Conservation (phyloP, 2,888 invertebrate species). For the Drosophila setosimentum region DNA sequence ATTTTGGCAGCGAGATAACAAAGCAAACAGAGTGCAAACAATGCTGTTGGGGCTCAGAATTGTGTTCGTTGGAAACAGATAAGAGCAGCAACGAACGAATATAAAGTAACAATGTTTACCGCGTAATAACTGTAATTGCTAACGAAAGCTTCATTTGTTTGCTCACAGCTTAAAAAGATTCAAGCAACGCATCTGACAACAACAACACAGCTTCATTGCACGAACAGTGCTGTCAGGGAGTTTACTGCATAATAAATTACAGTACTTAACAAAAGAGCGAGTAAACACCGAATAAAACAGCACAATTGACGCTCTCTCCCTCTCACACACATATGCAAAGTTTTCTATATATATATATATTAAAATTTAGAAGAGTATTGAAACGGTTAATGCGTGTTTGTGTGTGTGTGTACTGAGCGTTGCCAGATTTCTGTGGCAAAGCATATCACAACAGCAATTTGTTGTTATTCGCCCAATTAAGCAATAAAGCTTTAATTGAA, state of each 20-base stretch:
- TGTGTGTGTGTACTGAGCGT: slow-evolving; percentile 17
- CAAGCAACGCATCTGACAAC: slow-evolving; percentile 1
- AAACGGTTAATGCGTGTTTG: slow-evolving; percentile 19
- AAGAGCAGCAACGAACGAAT: slow-evolving; percentile 25
- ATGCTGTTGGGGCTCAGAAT: slow-evolving; percentile 26
- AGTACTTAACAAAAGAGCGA: slow-evolving; percentile 17
- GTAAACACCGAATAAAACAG: slow-evolving; percentile 20
- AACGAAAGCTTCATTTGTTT: slow-evolving; percentile 20
- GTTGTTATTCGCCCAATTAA: slow-evolving; percentile 25
- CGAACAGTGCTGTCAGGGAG: slow-evolving; percentile 12
- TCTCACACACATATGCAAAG: neutral
- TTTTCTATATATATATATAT: neutral
- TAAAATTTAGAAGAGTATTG: slow-evolving; percentile 4
- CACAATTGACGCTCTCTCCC: slow-evolving; percentile 3
- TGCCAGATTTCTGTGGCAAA: slow-evolving; percentile 40
- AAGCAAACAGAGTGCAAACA: slow-evolving; percentile 38
- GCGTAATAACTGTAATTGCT: slow-evolving; percentile 46
- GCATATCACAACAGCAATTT: slow-evolving; percentile 28
- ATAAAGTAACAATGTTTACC: slow-evolving; percentile 38
- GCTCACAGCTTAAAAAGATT: slow-evolving; percentile 44
- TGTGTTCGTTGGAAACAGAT: slow-evolving; percentile 38
- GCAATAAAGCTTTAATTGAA: slow-evolving; percentile 34
- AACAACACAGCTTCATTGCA: slow-evolving; percentile 14
- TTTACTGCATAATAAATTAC: slow-evolving; percentile 32
- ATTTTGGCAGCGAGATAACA: slow-evolving; percentile 54